These are phyloP conservation scores for Amphiduros pacificus DNA, from an alignment of 2,888 invertebrate species.

Conservation along the genomic window DNA sequence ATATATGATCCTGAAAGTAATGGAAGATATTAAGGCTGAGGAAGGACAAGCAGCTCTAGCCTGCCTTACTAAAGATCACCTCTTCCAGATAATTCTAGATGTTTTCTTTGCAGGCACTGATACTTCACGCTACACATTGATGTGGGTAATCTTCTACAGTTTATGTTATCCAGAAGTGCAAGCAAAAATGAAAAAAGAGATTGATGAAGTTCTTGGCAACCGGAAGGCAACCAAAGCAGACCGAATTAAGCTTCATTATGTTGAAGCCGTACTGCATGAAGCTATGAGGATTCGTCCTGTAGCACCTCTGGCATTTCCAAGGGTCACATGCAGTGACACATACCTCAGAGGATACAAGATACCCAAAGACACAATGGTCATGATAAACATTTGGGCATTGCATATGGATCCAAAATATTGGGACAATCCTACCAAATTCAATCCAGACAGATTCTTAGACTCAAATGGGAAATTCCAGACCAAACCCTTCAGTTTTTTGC, in stretches of 20 bases:
- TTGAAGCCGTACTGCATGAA: constrained; percentile 39
- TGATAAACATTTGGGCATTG: constrained; percentile 39
- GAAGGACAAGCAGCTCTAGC: too few relatives aligned
- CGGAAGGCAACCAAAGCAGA: too few relatives aligned
- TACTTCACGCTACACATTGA: too few relatives aligned
- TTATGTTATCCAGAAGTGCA: too few relatives aligned
- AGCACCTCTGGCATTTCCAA: constrained; percentile 33
- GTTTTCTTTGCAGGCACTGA: constrained; percentile 4
- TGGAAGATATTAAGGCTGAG: too few relatives aligned
- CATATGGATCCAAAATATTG: constrained; percentile 39
- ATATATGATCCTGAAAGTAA: too few relatives aligned
- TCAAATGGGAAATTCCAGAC: constrained; percentile 37
- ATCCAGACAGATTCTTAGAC: constrained; percentile 41
- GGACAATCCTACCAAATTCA: constrained; percentile 37
- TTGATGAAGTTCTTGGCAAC: too few relatives aligned
- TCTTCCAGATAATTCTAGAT: too few relatives aligned
- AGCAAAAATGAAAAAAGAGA: too few relatives aligned
- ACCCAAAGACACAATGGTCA: constrained; percentile 37
- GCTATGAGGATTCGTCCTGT: constrained; percentile 36
- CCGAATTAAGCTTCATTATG: constrained; percentile 32
- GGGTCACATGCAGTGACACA: constrained; percentile 34
- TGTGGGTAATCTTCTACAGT: too few relatives aligned
- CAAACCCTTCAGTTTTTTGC: constrained; percentile 40
- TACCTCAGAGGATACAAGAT: constrained; percentile 34
- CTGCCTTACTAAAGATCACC: too few relatives aligned